These are phyloP conservation scores for Parasteatoda lunata DNA, from an alignment of 2,888 invertebrate genomes.

Conservation along the genomic window DNA sequence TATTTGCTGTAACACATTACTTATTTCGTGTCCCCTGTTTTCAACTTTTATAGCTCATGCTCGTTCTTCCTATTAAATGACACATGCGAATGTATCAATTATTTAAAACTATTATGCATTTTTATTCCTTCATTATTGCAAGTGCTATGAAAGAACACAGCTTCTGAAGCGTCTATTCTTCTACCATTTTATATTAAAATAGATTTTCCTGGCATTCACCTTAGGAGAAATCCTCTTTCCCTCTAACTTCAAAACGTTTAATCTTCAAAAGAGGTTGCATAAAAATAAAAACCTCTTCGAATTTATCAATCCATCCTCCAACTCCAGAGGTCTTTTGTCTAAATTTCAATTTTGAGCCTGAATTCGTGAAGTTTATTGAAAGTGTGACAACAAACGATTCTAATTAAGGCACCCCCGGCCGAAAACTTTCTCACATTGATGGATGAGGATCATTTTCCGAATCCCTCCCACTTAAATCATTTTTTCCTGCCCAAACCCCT, in stretches of 20 bases:
- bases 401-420: conserved; percentile 44
- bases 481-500: not conserved
- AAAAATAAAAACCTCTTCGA: not conserved
- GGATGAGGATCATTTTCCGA: conserved; percentile 20
- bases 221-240: not conserved
- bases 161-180: no score
- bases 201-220: no score
- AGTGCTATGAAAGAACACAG: no score
- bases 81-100: no score
- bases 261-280: not conserved
- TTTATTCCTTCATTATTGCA: no score
- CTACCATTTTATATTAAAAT: no score
- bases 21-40: no score
- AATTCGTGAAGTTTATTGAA: conserved; percentile 51
- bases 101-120: no score
- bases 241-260: not conserved
- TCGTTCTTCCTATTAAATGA: no score
- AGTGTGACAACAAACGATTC: conserved; percentile 46
- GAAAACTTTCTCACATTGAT: conserved; percentile 35
- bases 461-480: not conserved
- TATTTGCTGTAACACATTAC: no score
- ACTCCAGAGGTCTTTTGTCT: conserved; percentile 7
- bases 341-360: conserved; percentile 19
- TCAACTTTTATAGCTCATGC: no score
- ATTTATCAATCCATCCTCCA: not conserved